Conservation (phyloP, 2,797 vertebrate species). For the Pseudocheirus occidentalis region DNA sequence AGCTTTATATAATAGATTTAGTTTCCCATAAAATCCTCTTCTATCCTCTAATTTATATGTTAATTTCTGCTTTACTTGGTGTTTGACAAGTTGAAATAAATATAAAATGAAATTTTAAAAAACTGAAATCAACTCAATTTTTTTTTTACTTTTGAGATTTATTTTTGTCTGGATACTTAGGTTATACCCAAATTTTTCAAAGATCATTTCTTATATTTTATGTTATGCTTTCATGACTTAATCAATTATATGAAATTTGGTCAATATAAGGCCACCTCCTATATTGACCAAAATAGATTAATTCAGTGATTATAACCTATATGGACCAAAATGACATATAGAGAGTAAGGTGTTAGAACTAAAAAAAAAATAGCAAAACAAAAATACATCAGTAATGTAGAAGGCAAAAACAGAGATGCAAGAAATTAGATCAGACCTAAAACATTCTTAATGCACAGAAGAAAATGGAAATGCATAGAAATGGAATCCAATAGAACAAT, state of each 20-base stretch:
- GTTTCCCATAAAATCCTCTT: not conserved
- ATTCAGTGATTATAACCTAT: not conserved
- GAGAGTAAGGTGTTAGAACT: not conserved
- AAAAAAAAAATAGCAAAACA: not conserved
- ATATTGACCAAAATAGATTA: not conserved
- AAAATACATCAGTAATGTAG: not conserved
- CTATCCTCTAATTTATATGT: not conserved
- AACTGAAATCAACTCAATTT: not conserved
- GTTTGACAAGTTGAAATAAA: not conserved
- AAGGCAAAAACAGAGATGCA: not conserved
- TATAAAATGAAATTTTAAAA: not conserved
- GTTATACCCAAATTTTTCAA: not conserved
- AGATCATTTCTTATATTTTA: not conserved
- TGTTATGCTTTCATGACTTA: not conserved
- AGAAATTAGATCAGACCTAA: not conserved
- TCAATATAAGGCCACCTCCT: not conserved
- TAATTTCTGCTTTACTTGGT: not conserved
- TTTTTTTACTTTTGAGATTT: not conserved
- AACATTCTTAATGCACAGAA: not conserved
- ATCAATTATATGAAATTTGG: not conserved
- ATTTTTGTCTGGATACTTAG: not conserved
- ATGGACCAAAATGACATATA: not conserved
- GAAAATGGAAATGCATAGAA: not conserved
- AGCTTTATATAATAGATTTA: not conserved
- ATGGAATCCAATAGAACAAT: not conserved